Percentiles rank a stretch among this genome's conserved stretches.
These are phyloP conservation scores for Sternarchorhynchus goeldii DNA, from an alignment of 2,797 vertebrate species.

Conservation along the genomic window DNA sequence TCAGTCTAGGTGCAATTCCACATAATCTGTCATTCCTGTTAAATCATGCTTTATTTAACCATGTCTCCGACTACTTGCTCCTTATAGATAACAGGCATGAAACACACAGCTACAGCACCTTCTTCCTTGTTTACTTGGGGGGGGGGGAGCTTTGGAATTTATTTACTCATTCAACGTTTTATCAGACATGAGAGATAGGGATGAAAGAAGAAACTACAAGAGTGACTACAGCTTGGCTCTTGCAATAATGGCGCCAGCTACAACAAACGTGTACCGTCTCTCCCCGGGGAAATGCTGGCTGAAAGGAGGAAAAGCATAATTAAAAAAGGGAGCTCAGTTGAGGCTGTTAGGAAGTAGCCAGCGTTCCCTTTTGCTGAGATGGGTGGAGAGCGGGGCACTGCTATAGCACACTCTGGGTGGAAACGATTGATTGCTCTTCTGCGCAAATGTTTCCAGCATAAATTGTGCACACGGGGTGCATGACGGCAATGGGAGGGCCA, in stretches of 20 bases:
- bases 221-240: constrained; percentile 56
- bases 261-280: constrained; percentile 65
- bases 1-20: no score
- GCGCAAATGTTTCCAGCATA: constrained; percentile 56
- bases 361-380: constrained; percentile 54
- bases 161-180: not conserved
- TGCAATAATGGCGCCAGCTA: constrained; percentile 51
- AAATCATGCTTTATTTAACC: no score
- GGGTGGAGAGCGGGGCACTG: not conserved
- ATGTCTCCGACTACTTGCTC: not conserved
- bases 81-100: no score
- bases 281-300: constrained; percentile 63
- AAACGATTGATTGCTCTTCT: constrained; percentile 62
- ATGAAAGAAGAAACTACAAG: not conserved
- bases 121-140: no score
- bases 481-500: constrained; percentile 50
- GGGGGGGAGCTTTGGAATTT: not conserved
- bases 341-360: constrained; percentile 59
- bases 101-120: not conserved
- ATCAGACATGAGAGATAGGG: not conserved
- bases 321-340: constrained; percentile 65
- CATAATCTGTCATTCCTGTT: no score
- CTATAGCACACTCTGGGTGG: constrained; percentile 8
- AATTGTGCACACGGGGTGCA: constrained; percentile 44
- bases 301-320: constrained; percentile 72